Evolutionary conservation across 92 coral and sea anemone genomes (phyloP).

Genomic region (Umimayanthus kanabou): DNA sequence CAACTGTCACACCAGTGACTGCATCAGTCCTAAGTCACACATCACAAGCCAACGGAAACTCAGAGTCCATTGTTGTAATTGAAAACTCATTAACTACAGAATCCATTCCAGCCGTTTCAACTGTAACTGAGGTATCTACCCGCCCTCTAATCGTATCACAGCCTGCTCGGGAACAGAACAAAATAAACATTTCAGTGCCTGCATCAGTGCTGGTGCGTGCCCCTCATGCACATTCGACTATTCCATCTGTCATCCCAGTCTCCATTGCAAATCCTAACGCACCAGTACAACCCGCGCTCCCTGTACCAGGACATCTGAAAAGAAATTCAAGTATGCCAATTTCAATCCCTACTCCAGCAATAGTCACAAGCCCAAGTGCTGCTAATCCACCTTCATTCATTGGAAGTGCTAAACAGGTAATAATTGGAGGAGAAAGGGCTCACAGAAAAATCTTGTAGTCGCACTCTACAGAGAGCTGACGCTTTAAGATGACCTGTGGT

Average conservation of each 20-base stretch:
- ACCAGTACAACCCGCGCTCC: conserved; percentile 91
- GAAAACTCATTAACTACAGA: conserved; percentile 16
- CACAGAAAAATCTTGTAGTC: background rate
- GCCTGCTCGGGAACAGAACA: conserved; percentile 34
- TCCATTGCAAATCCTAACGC: conserved; percentile 94
- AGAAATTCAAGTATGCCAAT: conserved; percentile 82
- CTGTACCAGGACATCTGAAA: conserved; percentile 85
- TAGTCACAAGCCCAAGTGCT: conserved; percentile 87
- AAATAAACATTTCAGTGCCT: conserved; percentile 62
- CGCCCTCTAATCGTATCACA: conserved; percentile 20
- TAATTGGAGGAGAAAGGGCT: background rate
- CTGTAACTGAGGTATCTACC: conserved; percentile 13
- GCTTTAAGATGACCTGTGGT: background rate
- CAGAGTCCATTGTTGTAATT: conserved; percentile 8
- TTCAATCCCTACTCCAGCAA: conserved; percentile 99
- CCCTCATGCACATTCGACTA: conserved; percentile 52
- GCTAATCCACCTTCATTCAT: conserved; percentile 76
- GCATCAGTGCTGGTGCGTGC: conserved; percentile 90
- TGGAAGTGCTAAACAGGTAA: conserved; percentile 96
- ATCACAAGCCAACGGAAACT: conserved; percentile 20
- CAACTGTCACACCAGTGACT: conserved; percentile 35
- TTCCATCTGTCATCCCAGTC: conserved; percentile 88
- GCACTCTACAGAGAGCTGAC: too few species aligned
- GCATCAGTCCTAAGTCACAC: conserved; percentile 35
- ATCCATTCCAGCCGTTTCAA: conserved; percentile 24